Evolutionary conservation across 2,113 vertebrate genomes (phyloP), one percentile per base, ranked within the genome.

Genomic region (Pedetes capensis): DNA sequence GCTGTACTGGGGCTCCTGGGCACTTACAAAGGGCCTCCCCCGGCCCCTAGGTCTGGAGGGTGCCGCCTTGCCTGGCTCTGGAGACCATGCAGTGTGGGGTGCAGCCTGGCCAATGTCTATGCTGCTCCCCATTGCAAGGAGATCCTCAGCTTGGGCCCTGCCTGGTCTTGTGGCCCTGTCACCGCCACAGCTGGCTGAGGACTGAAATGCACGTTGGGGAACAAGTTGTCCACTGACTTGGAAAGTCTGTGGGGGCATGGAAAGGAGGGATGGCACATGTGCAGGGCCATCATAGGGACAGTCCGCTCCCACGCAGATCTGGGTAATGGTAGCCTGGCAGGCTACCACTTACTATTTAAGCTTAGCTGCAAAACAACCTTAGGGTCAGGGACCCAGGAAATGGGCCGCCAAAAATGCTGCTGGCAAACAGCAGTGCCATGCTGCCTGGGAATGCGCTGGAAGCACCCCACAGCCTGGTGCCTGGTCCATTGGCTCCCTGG

Each of bases 221-320:
- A 47, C 17, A 25, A 55, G 83, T 53, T 29, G 61, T 32, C 75
- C n/a, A 8, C 37, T 12, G 16, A 57, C 51, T 55, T 23, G 34
- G 53, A 61, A 66, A 64, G n/a, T 68, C 23, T 23, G 14, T 1
- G n/a, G 16, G 47, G 27, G 75, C 7, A 14, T 8, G 75, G 42
- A 69, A 53, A 64, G 17, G 25, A 59, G 44, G 79, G 18, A 29
- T 39, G 1, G 7, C 34, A 34, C 18, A 34, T 39, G 25, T 6
- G 5, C 22, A 18, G 4, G 7, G 8, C 5, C 0, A 14, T 8
- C 53, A 74, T 4, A 3, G 17, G 42, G 29, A 32, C 4, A 3
- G 34, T 6, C 42, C 29, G 63, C 55, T 29, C 16, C n/a, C 27
- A 47, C n/a, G n/a, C n/a, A n/a, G n/a, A n/a, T n/a, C n/a, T n/a